Evolutionary conservation across 2,797 vertebrate genomes (phyloP).

Genomic region (Salmo trutta): DNA sequence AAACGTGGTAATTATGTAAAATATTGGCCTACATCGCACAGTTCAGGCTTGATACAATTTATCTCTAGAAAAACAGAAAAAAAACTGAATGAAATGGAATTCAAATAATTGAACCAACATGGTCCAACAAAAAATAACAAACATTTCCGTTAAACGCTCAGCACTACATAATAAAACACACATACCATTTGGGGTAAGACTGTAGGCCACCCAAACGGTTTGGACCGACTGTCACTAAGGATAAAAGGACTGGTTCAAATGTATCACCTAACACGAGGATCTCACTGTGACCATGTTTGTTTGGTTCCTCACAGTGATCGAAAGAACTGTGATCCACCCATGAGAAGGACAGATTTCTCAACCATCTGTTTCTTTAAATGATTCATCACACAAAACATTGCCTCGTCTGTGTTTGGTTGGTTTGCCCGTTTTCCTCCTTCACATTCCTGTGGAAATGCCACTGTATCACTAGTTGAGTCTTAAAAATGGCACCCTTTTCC

Average conservation of each 20-base stretch:
- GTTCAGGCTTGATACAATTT: too few species aligned
- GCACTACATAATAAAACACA: background rate
- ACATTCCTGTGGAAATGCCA: background rate
- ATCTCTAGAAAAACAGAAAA: too few species aligned
- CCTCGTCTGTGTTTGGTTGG: slow-evolving; percentile 14
- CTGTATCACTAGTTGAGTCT: background rate
- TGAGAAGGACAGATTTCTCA: slow-evolving; percentile 29
- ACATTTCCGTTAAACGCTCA: too few species aligned
- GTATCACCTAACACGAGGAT: background rate
- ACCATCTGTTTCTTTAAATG: slow-evolving; percentile 73
- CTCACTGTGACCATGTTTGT: background rate
- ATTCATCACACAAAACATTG: slow-evolving; percentile 58
- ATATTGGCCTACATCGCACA: too few species aligned
- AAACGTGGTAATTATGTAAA: too few species aligned
- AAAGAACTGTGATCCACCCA: slow-evolving; percentile 5
- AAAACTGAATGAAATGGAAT: too few species aligned
- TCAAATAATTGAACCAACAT: too few species aligned
- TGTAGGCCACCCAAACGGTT: background rate
- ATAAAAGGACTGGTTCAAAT: slow-evolving; percentile 3
- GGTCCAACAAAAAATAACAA: too few species aligned
- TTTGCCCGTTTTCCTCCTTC: background rate
- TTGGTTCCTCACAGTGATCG: slow-evolving; percentile 24
- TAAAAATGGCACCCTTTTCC: background rate
- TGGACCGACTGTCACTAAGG: slow-evolving; percentile 1
- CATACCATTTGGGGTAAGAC: slow-evolving; percentile 17